Evolutionary conservation across 1,140 invertebrate species (phyloP), one percentile per base, ranked within the genome.

Genomic region (Zaprionus davidi): DNA sequence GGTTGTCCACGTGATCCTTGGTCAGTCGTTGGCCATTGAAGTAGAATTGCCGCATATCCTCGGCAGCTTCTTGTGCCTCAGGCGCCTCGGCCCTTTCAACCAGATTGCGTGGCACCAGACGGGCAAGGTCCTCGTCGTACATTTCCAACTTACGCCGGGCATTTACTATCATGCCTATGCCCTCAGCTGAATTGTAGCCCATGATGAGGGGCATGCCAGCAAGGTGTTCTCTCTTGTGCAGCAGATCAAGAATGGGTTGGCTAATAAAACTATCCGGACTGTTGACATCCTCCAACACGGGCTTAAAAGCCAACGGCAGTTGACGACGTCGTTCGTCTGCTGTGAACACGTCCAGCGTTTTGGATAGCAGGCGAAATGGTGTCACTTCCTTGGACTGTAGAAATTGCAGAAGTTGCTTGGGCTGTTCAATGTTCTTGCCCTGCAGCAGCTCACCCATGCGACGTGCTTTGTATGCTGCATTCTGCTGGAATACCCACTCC

Each of bases 161-260:
- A 64, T 65, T 73, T 0, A 72, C 5, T 0, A 92, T 6, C 72
- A 92, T 84, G 7, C 76, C 70, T n/a, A 85, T 69, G n/a, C 91
- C 91, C 17, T 92, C 91, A 2, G 63, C 76, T 0, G 85, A 88
- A 22, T 80, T 91, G 49, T 90, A 87, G 26, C 91, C 91, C 82
- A 91, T 91, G 0, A 92, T 72, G 7, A 90, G 13, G 0, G 91
- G 91, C 72, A 92, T 82, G 5, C 75, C 62, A 2, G 65, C 38
- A 5, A 82, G 38, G 1, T 20, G 41, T 1, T 90, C 74, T 36
- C 72, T 84, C n/a, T 78, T 41, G 13, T 73, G 63, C 68, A 92
- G 24, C 22, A 81, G 28, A 56, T 92, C 79, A 11, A 91, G 5
- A 41, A 92, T 69, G 0, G 75, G 57, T 5, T 44, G 49, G 24